phyloP scores from a whole-genome alignment of 2,113 vertebrate species.

The Corvus moneduloides region DNA sequence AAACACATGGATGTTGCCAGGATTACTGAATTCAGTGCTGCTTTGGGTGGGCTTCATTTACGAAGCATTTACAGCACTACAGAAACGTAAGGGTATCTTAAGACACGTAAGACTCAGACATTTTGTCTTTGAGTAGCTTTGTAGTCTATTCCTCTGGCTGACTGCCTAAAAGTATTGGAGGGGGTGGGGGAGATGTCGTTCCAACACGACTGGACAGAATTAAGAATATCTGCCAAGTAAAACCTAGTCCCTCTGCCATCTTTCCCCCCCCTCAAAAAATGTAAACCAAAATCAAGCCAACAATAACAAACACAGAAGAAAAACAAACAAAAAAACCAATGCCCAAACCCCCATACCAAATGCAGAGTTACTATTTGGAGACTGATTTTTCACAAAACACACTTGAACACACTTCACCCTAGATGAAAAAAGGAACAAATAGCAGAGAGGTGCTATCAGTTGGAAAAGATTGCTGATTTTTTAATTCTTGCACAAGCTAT shows the following conservation, averaged over 20 bases:
- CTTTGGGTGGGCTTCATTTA: background rate
- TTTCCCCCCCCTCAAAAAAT: background rate
- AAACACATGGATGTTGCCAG: background rate
- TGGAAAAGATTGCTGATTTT: background rate
- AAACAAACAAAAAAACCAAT: background rate
- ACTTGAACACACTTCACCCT: background rate
- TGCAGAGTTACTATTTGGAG: background rate
- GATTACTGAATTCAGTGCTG: background rate
- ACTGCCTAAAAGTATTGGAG: background rate
- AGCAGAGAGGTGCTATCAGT: background rate
- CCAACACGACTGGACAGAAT: background rate
- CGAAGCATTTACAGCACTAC: background rate
- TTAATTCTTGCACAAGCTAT: background rate
- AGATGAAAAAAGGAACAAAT: background rate
- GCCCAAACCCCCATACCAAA: background rate
- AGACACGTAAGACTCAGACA: background rate
- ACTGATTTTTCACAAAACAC: background rate
- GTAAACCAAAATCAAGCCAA: background rate
- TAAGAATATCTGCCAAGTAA: background rate
- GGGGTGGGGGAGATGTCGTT: background rate
- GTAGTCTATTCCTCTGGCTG: background rate
- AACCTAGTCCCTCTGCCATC: background rate
- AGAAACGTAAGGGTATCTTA: background rate
- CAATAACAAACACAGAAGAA: background rate
- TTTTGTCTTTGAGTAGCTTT: background rate